Evolutionary conservation across 2,113 vertebrate species (phyloP).

Genomic region (Macquaria ambigua): DNA sequence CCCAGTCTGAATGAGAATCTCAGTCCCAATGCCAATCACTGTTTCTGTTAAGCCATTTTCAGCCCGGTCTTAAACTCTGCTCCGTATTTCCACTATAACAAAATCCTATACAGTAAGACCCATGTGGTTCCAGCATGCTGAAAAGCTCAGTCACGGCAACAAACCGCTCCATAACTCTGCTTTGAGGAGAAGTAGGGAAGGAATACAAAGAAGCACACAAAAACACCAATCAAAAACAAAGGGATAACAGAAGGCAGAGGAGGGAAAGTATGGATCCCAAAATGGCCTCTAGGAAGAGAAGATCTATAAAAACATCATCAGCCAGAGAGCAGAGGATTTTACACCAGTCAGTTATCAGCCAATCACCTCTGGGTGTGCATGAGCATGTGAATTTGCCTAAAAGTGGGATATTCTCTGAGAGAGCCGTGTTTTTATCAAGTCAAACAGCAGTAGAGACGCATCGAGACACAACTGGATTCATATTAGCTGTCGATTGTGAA

Average conservation of each 20-base stretch:
- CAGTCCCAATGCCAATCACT: background rate
- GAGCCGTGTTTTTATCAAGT: background rate
- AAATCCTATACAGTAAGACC: background rate
- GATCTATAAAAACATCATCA: constrained; percentile 42
- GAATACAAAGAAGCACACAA: background rate
- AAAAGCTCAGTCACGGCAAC: background rate
- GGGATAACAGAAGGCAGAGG: background rate
- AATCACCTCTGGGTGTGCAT: constrained; percentile 20
- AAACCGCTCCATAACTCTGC: background rate
- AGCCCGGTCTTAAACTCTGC: background rate
- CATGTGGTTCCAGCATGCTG: background rate
- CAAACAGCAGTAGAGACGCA: background rate
- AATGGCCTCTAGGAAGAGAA: constrained; percentile 18
- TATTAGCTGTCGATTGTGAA: background rate
- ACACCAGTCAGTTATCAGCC: constrained; percentile 29
- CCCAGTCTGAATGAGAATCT: background rate
- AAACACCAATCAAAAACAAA: constrained; percentile 1
- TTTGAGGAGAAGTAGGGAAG: background rate
- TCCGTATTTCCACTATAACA: background rate
- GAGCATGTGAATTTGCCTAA: constrained; percentile 16
- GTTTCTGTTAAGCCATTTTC: background rate
- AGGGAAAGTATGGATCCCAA: constrained; percentile 39
- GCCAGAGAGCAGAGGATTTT: constrained; percentile 13
- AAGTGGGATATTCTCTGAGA: constrained; percentile 10
- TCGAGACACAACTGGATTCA: background rate